These are phyloP conservation scores for Oncorhynchus mykiss DNA, from an alignment of 2,113 vertebrate genomes.

Conservation along the genomic window DNA sequence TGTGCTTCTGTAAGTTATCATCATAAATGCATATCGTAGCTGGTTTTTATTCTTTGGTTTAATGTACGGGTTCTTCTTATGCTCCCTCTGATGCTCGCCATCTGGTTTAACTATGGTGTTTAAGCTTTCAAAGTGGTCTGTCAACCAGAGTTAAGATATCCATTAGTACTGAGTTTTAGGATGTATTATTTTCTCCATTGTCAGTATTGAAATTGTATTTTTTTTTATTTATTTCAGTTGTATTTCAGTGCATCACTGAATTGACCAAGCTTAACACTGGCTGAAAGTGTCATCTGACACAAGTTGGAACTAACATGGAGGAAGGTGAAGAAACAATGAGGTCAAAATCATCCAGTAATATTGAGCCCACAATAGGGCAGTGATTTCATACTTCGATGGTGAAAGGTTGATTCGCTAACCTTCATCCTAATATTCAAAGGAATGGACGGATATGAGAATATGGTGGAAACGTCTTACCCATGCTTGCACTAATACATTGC, in stretches of 20 bases:
- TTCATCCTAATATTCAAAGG: background rate
- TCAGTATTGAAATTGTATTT: slow-evolving; percentile 34
- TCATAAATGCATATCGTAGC: too few species aligned
- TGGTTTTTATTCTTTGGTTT: too few species aligned
- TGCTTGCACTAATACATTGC: too few species aligned
- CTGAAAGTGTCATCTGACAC: background rate
- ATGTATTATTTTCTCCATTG: background rate
- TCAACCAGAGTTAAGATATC: background rate
- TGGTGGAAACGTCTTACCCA: background rate
- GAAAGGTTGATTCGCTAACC: too few species aligned
- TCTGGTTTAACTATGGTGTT: background rate
- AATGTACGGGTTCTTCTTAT: too few species aligned
- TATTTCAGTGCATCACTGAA: slow-evolving; percentile 57
- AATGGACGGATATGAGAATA: background rate
- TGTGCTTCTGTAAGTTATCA: too few species aligned
- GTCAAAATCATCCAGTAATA: background rate
- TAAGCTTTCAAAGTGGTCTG: background rate
- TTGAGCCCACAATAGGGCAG: background rate
- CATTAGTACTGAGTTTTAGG: background rate
- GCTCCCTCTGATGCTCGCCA: too few species aligned
- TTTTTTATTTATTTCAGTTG: slow-evolving; percentile 25
- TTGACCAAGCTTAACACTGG: slow-evolving; percentile 33
- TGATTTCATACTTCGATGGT: background rate
- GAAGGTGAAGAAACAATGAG: background rate
- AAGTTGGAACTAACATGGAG: background rate